Evolutionary conservation across 2,888 invertebrate genomes (phyloP), one percentile per base, ranked within the genome.

Genomic region (Drosophila dives): DNA sequence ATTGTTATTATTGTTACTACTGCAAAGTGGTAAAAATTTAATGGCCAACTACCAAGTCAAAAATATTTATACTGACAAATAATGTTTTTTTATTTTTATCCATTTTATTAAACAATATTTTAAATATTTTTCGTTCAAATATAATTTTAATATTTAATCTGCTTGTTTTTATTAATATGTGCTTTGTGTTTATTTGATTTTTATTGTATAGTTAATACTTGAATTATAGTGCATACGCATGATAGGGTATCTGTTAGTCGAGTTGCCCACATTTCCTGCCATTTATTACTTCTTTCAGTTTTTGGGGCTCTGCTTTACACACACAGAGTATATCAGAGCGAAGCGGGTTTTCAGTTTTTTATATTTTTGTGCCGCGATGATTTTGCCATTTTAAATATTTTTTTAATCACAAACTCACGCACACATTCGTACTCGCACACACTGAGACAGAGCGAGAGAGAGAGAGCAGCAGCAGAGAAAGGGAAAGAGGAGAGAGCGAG

Each of bases 311-410:
- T 65, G 67, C 67, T 64, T 69, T 75, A 80, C 74, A 77, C 68
- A 76, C 69, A 79, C 26, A 55, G 38, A 17, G 49, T n/a, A 63
- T 48, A 63, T 48, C 53, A 36, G 51, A 50, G 58, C 56, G 32
- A 23, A 67, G 54, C 62, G 77, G 63, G 80, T 66, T 71, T 73
- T 66, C 69, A 60, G 51, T 63, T 63, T 66, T 64, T 68, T 79
- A 63, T 73, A 72, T 34, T 69, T 71, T 49, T 69, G 63, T 66
- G 65, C 62, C 75, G 68, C 78, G 74, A 83, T 82, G 84, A 88
- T 83, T 81, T 84, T 89, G 87, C 89, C 83, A 83, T 90, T 85
- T 88, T 80, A 81, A 90, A 90, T 90, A 90, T 86, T 82, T 86
- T 89, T 86, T 86, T 86, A 84, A 83, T 82, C 81, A 86, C 80